phyloP scores from a whole-genome alignment of 2,888 invertebrate species.

The Halocaridina rubra region DNA sequence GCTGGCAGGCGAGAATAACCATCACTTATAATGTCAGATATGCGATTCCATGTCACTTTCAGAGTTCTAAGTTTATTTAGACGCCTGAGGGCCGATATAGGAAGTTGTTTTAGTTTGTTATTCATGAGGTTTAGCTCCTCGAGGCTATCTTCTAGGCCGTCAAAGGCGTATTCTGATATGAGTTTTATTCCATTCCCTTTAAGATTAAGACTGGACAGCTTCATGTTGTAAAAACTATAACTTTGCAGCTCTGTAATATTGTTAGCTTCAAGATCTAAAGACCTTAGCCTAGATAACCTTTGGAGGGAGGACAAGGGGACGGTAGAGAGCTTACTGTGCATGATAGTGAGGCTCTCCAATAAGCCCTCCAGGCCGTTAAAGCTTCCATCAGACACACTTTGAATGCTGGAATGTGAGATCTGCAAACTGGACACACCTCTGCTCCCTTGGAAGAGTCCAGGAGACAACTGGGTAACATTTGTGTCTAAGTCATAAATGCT shows the following conservation, averaged over 20 bases:
- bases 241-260: conserved; percentile 85
- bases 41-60: conserved; percentile 84
- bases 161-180: conserved; percentile 86
- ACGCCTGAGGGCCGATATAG: conserved; percentile 81
- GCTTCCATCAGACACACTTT: conserved; percentile 69
- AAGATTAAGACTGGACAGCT: conserved; percentile 80
- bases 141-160: conserved; percentile 81
- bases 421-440: conserved; percentile 72
- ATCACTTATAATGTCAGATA: conserved; percentile 75
- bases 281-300: conserved; percentile 78
- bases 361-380: conserved; percentile 67
- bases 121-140: conserved; percentile 88
- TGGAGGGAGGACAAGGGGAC: conserved; percentile 68
- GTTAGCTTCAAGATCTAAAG: conserved; percentile 86
- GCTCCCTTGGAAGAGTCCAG: conserved; percentile 76
- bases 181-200: conserved; percentile 84
- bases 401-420: conserved; percentile 78
- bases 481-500: conserved; percentile 90
- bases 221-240: conserved; percentile 88
- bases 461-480: conserved; percentile 69
- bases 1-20: conserved; percentile 79
- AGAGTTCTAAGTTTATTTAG: conserved; percentile 77
- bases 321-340: conserved; percentile 67
- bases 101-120: conserved; percentile 86
- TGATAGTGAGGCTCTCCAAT: conserved; percentile 68